These are phyloP conservation scores for Lophius piscatorius DNA, from an alignment of 2,113 vertebrate species.

Conservation along the genomic window DNA sequence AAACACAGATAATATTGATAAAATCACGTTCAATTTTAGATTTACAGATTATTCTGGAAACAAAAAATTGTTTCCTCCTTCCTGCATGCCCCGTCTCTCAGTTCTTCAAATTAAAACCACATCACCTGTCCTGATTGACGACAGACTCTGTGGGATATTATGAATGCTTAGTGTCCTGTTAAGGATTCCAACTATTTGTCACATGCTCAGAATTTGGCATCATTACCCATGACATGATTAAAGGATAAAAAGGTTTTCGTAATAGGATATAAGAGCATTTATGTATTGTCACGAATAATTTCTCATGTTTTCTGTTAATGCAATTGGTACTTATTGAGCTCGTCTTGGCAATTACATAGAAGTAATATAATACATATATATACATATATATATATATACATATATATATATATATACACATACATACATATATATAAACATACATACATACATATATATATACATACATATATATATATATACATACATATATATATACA, in stretches of 20 bases:
- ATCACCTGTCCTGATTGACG: constrained; percentile 71
- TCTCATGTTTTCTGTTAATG: constrained; percentile 13
- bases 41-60: neutral
- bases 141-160: constrained; percentile 40
- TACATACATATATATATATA: too few species aligned
- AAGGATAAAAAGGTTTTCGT: constrained; percentile 53
- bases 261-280: constrained; percentile 27
- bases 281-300: constrained; percentile 20
- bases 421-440: too few species aligned
- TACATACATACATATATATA: too few species aligned
- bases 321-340: too few species aligned
- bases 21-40: neutral
- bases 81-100: neutral
- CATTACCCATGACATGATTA: constrained; percentile 71
- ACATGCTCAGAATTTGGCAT: constrained; percentile 58
- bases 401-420: too few species aligned
- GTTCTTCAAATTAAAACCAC: constrained; percentile 37
- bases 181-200: constrained; percentile 69
- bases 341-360: too few species aligned
- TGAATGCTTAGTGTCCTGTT: constrained; percentile 65
- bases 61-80: neutral
- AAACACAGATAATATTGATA: neutral
- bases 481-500: too few species aligned
- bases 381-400: too few species aligned
- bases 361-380: too few species aligned